phyloP scores from a whole-genome alignment of 2,888 invertebrate species.

The Eupithecia subfuscata region DNA sequence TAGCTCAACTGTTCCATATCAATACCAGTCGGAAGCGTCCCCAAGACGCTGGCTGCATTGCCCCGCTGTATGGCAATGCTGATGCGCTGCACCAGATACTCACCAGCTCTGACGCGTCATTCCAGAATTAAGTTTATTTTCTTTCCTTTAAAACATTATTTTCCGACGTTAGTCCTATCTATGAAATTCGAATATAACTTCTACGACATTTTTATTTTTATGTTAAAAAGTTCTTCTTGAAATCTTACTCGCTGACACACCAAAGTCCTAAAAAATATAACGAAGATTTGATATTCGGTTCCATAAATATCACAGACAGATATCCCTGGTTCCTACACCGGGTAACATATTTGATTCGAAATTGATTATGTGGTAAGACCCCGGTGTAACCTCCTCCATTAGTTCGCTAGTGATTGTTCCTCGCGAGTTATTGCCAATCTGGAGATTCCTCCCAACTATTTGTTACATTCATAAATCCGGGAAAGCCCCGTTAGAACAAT shows the following conservation, averaged over 20 bases:
- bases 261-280: neutral
- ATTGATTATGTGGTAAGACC: constrained; percentile 61
- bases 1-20: too few species aligned
- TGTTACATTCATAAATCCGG: constrained; percentile 33
- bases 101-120: too few species aligned
- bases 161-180: neutral
- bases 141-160: too few species aligned
- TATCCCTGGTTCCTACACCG: neutral
- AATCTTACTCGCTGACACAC: too few species aligned
- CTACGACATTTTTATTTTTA: neutral
- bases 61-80: too few species aligned
- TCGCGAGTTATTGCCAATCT: constrained; percentile 44
- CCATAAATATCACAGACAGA: neutral
- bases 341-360: constrained; percentile 30
- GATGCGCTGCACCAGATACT: too few species aligned
- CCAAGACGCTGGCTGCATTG: too few species aligned
- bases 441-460: constrained; percentile 26
- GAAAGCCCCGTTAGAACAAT: constrained; percentile 19
- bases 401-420: constrained; percentile 48
- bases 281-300: neutral
- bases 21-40: too few species aligned
- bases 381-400: constrained; percentile 56
- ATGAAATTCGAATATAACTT: neutral
- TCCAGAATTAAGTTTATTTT: too few species aligned
- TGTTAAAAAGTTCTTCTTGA: too few species aligned